Evolutionary conservation across 2,113 vertebrate genomes (phyloP), one percentile per base, ranked within the genome.

Genomic region (Xiphophorus maculatus): DNA sequence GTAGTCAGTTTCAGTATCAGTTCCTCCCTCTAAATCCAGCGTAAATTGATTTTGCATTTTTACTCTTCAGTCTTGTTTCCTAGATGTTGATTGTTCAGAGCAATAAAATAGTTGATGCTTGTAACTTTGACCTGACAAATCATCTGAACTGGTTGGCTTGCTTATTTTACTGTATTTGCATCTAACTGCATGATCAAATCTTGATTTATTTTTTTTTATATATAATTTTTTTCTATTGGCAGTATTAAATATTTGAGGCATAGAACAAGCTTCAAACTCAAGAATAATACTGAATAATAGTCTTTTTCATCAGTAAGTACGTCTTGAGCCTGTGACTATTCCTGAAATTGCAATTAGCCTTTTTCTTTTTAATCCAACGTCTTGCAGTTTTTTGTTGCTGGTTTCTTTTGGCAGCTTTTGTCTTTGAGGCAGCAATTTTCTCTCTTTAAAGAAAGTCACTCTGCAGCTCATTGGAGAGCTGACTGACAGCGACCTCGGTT

Each of bases 401-500:
- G 8, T 69, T n/a, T 30, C 14, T 29, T 74, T 76, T 58, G 40
- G 30, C 5, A 60, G 5, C 48, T 63, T 11, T 62, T n/a, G 22
- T 14, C 15, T 58, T 25, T 29, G 66, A 2, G 25, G 9, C 13
- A 42, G 4, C 6, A 8, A 70, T 15, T 73, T 44, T 74, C 48
- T 76, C 60, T 54, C 25, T 66, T 73, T 93, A 94, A 10, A 94
- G 87, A 76, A 95, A 94, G 81, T 94, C 93, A 1, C 93, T 95
- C 79, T 94, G 92, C 68, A 93, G 5, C 64, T 95, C 94, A 5
- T 87, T 93, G 74, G 94, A 94, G 27, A 94, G 89, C 81, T 93
- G 93, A 80, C 94, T 94, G 70, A 94, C 89, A 22, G 91, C 91
- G 74, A 93, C 86, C 71, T 94, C 93, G 17, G 84, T 88, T 25